Percentiles rank a stretch among this genome's conserved stretches.
Conservation (phyloP, 1,140 invertebrate genomes). For the Melipona quadrifasciata region DNA sequence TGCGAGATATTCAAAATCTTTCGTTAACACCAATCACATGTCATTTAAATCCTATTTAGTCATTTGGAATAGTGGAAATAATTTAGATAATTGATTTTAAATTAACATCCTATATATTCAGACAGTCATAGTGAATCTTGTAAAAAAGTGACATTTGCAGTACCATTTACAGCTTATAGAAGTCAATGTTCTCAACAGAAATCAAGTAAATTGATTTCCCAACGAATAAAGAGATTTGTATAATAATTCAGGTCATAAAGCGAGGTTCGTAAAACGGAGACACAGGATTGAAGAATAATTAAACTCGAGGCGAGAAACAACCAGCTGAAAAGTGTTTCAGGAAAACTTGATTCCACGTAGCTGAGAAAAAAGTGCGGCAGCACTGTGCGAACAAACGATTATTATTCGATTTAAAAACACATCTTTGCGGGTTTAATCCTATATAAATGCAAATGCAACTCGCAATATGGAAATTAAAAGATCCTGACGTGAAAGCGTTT, state of each 20-base stretch:
- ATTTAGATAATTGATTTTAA: too few species aligned
- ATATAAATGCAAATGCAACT: conserved; percentile 61
- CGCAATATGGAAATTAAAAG: conserved; percentile 40
- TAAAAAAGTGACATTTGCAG: too few species aligned
- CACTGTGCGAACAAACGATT: background rate
- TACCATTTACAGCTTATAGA: background rate
- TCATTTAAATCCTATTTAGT: too few species aligned
- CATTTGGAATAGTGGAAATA: too few species aligned
- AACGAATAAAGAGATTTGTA: background rate
- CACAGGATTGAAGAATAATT: background rate
- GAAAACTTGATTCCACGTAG: too few species aligned
- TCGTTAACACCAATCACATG: too few species aligned
- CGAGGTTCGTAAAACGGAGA: background rate
- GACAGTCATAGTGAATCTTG: conserved; percentile 23
- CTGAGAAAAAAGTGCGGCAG: too few species aligned
- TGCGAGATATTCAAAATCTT: too few species aligned
- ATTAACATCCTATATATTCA: background rate
- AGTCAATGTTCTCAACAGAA: background rate
- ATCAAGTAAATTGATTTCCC: background rate
- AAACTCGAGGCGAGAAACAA: background rate
- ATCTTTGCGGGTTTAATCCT: background rate
- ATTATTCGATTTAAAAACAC: conserved; percentile 55
- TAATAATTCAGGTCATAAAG: background rate
- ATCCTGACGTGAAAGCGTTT: conserved; percentile 31
- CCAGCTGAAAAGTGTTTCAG: background rate